Conservation (phyloP, 2,888 invertebrate species). For the Epistrophe eligans region DNA sequence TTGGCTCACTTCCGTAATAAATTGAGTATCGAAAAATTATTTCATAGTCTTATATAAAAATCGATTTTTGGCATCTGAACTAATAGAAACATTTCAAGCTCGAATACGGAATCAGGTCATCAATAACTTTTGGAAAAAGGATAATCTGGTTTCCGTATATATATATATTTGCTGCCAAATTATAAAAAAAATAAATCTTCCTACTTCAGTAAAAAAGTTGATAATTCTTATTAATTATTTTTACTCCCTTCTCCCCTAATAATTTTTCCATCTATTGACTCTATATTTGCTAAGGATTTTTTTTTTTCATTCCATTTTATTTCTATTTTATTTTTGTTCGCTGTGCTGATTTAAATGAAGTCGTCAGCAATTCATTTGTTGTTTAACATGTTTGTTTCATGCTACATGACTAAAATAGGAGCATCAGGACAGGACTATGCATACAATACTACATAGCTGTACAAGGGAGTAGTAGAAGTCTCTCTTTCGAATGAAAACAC, state of each 20-base stretch:
- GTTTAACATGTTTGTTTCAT: constrained; percentile 55
- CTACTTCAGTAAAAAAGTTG: not conserved
- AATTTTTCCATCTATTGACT: constrained; percentile 27
- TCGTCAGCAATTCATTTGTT: constrained; percentile 73
- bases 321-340: constrained; percentile 18
- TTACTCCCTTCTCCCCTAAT: not conserved
- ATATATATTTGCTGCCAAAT: no score
- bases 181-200: no score
- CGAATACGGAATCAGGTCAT: no score
- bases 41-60: no score
- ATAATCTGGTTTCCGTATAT: no score
- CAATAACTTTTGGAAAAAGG: no score
- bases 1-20: no score
- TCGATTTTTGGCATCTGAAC: no score
- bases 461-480: not conserved
- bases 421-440: no score
- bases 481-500: not conserved
- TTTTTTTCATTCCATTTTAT: not conserved
- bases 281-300: constrained; percentile 23
- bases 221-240: not conserved
- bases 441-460: not conserved
- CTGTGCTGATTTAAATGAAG: constrained; percentile 57
- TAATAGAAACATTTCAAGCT: no score
- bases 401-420: not conserved
- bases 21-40: no score